phyloP scores from a whole-genome alignment of 1,140 invertebrate species.

The Vanessa tameamea region DNA sequence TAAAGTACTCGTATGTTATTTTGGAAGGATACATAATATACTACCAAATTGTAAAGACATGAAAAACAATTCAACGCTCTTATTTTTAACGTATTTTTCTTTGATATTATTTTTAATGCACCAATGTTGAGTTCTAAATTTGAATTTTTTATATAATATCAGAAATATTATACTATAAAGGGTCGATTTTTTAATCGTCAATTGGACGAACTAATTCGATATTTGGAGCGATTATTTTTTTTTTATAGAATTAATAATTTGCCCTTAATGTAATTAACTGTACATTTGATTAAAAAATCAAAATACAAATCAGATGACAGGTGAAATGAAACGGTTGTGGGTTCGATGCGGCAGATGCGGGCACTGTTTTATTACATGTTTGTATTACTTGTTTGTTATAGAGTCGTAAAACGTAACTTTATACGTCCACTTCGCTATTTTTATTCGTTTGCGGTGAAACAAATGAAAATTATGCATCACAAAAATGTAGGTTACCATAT shows the following conservation, averaged over 20 bases:
- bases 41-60: no score
- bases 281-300: conserved; percentile 44
- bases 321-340: conserved; percentile 50
- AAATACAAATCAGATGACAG: conserved; percentile 59
- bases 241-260: no score
- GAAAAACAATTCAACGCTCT: no score
- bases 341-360: conserved; percentile 49
- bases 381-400: conserved; percentile 34
- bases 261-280: neutral
- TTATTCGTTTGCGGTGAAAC: conserved; percentile 30
- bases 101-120: no score
- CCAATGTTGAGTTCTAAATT: no score
- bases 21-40: no score
- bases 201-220: no score
- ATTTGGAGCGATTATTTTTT: neutral
- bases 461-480: conserved; percentile 12
- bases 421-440: conserved; percentile 15
- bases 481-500: neutral
- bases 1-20: no score
- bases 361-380: conserved; percentile 34
- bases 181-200: no score
- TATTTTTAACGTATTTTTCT: no score
- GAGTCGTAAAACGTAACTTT: conserved; percentile 30
- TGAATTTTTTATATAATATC: no score
- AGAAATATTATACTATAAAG: no score